Evolutionary conservation across 1,140 invertebrate genomes (phyloP), one percentile per base, ranked within the genome.

Genomic region (Apis mellifera): DNA sequence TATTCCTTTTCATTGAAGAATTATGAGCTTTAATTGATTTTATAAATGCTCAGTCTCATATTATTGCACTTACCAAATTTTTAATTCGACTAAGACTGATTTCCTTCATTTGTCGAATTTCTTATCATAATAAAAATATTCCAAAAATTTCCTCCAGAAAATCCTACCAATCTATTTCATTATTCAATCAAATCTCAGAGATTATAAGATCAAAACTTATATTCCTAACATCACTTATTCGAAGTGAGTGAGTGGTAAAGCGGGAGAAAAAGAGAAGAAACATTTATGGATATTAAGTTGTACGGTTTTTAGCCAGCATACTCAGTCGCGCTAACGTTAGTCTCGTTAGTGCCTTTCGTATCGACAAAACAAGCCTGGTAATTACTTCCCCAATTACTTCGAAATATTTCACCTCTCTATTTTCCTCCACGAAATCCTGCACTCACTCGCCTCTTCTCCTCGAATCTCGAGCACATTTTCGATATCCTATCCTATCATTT

Each of bases 321-420:
- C 11, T 50, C 7, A 15, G 59, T 72, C 59, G 50, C 78, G 50
- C 48, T 80, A 80, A 80, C 78, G 50, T 73, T 80, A 32, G 71
- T 73, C 59, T 73, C 78, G 69, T 80, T 80, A 80, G 78, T 73
- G 78, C 59, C 60, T 52, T 55, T 21, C 13, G 59, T 55, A 54
- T 15, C 59, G 50, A 65, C 70, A 73, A 80, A 54, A 79, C 55
- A 57, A 26, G 59, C 7, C 59, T 21, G 69, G 26, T 65, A 80
- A 80, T 80, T 80, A 73, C 59, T 79, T 72, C 50, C 55, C 77
- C 77, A 78, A 78, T 78, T 78, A 78, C 68, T 71, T 79, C 59
- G 69, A 73, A 64, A 80, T 80, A 80, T 80, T 73, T 73, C 17
- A 65, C 50, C 50, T 73, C 50, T 55, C 65, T 73, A 55, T 73